Percentiles rank a stretch among this genome's conserved stretches.
Conservation (phyloP, 2,888 invertebrate species). For the Perithous albicinctus region DNA sequence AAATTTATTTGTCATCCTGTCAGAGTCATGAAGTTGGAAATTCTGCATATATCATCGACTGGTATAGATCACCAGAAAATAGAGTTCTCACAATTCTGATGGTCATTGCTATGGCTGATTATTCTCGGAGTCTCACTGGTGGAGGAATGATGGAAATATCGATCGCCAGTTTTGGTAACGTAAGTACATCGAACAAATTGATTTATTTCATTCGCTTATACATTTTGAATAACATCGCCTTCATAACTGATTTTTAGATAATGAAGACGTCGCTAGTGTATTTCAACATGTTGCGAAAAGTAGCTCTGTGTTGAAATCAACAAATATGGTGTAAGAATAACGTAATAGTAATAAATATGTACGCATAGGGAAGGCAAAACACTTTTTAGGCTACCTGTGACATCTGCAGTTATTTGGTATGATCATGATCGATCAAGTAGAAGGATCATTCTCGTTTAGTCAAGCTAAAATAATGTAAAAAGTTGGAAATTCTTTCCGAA, state of each 20-base stretch:
- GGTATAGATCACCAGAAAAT: conserved; percentile 70
- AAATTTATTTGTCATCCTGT: too few relatives aligned
- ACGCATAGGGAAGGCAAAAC: too few relatives aligned
- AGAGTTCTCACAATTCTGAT: conserved; percentile 63
- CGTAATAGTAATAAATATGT: too few relatives aligned
- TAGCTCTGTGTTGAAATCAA: too few relatives aligned
- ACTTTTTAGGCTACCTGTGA: too few relatives aligned
- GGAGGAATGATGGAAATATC: conserved; percentile 73
- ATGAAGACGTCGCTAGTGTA: conserved; percentile 71
- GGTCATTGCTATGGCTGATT: conserved; percentile 69
- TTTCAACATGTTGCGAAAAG: conserved; percentile 71
- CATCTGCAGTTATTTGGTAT: too few relatives aligned
- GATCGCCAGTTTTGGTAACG: conserved; percentile 69
- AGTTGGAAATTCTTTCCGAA: too few relatives aligned
- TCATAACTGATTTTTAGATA: conserved; percentile 55
- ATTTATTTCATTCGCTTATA: background rate
- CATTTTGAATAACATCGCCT: too few relatives aligned
- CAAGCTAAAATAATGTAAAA: too few relatives aligned
- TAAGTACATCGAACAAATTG: conserved; percentile 64
- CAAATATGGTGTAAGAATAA: too few relatives aligned
- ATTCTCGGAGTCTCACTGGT: conserved; percentile 70
- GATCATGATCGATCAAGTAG: too few relatives aligned
- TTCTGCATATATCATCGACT: conserved; percentile 68
- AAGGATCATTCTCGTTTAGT: too few relatives aligned
- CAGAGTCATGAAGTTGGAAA: conserved; percentile 66